Conservation (phyloP, 1,140 invertebrate genomes). For the Hyles euphorbiae region DNA sequence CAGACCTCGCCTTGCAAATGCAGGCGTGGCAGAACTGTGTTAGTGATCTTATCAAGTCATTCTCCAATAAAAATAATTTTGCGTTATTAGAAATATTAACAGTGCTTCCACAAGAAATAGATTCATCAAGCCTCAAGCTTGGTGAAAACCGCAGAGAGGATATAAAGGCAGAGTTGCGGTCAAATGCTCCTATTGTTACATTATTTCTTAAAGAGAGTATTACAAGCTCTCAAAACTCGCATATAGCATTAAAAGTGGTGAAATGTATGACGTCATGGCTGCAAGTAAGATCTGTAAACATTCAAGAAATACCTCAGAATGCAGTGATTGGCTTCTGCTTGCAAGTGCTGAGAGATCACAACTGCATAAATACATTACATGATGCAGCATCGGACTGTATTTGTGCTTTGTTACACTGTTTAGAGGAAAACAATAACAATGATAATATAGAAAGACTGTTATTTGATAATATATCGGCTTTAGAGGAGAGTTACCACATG, state of each 20-base stretch:
- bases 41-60: constrained; percentile 86
- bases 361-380: constrained; percentile 84
- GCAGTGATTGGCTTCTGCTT: constrained; percentile 82
- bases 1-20: constrained; percentile 97
- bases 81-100: constrained; percentile 94
- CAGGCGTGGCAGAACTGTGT: constrained; percentile 93
- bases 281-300: constrained; percentile 81
- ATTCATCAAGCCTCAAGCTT: constrained; percentile 87
- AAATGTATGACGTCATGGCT: constrained; percentile 90
- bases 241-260: constrained; percentile 78
- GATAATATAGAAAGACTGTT: constrained; percentile 84
- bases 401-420: constrained; percentile 87
- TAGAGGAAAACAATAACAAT: constrained; percentile 84
- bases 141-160: constrained; percentile 93
- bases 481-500: constrained; percentile 92
- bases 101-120: constrained; percentile 97
- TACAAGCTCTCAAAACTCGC: constrained; percentile 74
- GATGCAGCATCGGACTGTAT: constrained; percentile 94
- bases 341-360: constrained; percentile 79
- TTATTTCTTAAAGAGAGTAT: constrained; percentile 87
- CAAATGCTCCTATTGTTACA: constrained; percentile 79
- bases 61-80: constrained; percentile 81
- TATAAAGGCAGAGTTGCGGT: constrained; percentile 85
- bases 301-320: constrained; percentile 81
- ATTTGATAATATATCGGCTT: constrained; percentile 86